Evolutionary conservation across 1,140 invertebrate genomes (phyloP), one percentile per base, ranked within the genome.

Genomic region (Ridgeia piscesae): DNA sequence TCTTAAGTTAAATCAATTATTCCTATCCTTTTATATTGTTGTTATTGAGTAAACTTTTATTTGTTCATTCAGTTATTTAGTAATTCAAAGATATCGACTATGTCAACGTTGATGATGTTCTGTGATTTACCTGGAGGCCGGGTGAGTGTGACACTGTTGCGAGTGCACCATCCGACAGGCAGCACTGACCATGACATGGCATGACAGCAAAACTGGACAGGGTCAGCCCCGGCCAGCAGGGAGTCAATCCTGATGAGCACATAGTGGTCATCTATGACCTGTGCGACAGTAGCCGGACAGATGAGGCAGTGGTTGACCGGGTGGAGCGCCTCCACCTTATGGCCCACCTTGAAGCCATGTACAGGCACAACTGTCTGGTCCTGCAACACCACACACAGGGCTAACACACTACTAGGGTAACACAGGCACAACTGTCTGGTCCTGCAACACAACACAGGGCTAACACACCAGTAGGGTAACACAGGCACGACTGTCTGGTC

Each of bases 321-420:
- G 96, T 98, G 97, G 0, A 97, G 97, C 0, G 97, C 97, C 96
- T 98, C 98, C 88, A 98, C 95, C 93, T 97, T 97, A 97, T 97
- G 97, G 1, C 97, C 97, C 33, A 95, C 94, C 94, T 97, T 95
- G 93, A 97, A 97, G 0, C 96, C 97, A 93, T 96, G 96, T 91
- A 93, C 48, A 14, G 92, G 77, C 92, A 94, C 93, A 91, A 93
- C 93, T 35, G 89, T 91, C 92, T 95, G 95, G 92, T 95, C 95
- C 95, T 96, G 92, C 34, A 93, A 33, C 35, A 77, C 58, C 11
- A 27, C 58, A 77, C 58, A 77, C 14, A 77, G 14, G 93, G 50
- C 33, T n/a, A n/a, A n/a, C n/a, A n/a, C n/a, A n/a, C n/a, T n/a
- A n/a, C n/a, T n/a, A n/a, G n/a, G n/a, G n/a, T n/a, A n/a, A n/a